Percentiles rank a stretch among this genome's conserved stretches.
phyloP scores from a whole-genome alignment of 2,888 invertebrate genomes.

The Trilocha varians region DNA sequence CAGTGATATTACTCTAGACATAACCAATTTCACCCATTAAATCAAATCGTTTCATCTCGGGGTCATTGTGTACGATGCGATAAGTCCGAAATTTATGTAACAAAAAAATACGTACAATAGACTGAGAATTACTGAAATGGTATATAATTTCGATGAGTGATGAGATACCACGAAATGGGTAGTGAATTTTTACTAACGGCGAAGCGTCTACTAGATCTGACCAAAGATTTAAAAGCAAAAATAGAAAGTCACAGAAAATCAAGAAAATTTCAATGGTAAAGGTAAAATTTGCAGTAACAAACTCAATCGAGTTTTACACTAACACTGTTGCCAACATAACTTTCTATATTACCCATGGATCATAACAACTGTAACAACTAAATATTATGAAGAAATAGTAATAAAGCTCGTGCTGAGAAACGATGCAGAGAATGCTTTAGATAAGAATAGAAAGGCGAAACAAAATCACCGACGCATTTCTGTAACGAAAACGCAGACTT shows the following conservation, averaged over 20 bases:
- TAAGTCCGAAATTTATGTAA: conserved; percentile 24
- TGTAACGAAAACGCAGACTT: not conserved
- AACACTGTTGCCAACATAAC: too few relatives aligned
- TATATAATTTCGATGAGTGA: not conserved
- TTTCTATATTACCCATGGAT: too few relatives aligned
- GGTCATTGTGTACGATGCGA: conserved; percentile 39
- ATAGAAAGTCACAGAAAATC: too few relatives aligned
- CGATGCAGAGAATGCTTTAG: not conserved
- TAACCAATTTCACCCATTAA: conserved; percentile 32
- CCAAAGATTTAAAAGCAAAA: too few relatives aligned
- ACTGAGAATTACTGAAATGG: conserved; percentile 15
- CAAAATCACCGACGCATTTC: not conserved
- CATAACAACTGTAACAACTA: not conserved
- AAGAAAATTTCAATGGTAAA: too few relatives aligned
- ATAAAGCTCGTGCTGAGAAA: not conserved
- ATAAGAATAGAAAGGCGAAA: not conserved
- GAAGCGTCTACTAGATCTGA: too few relatives aligned
- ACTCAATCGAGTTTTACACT: too few relatives aligned
- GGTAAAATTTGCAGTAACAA: too few relatives aligned
- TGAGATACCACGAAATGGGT: not conserved
- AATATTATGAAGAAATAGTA: not conserved
- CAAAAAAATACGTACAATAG: conserved; percentile 35
- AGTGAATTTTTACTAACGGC: too few relatives aligned
- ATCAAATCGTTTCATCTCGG: conserved; percentile 14
- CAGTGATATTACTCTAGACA: conserved; percentile 4